A percentile compares a stretch with the other conserved stretches of the same genome.
These are phyloP conservation scores for Hyphantria cunea DNA, from an alignment of 1,140 invertebrate species.

Conservation along the genomic window DNA sequence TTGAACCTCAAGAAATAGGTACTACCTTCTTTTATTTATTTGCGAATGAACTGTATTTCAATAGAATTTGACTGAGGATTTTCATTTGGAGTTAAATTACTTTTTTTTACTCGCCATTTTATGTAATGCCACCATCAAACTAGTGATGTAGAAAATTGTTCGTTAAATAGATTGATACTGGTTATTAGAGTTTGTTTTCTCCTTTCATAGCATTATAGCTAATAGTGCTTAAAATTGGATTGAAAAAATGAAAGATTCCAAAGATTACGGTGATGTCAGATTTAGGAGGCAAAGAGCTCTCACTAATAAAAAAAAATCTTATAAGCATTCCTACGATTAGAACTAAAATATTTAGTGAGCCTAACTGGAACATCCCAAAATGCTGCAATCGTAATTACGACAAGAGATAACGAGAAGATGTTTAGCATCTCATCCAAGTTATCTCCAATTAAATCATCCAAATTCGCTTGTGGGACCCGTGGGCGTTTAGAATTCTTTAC, in stretches of 20 bases:
- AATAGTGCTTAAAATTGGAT: background rate
- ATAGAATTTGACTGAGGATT: background rate
- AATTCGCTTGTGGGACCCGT: slow-evolving; percentile 1
- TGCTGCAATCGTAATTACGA: background rate
- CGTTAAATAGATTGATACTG: slow-evolving; percentile 25
- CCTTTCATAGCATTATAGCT: background rate
- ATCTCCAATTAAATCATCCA: slow-evolving; percentile 13
- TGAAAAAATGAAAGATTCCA: too few relatives aligned
- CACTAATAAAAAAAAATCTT: too few relatives aligned
- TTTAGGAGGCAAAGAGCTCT: too few relatives aligned
- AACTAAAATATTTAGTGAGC: too few relatives aligned
- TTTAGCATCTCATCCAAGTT: slow-evolving; percentile 7
- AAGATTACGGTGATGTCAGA: too few relatives aligned
- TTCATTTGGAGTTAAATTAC: background rate
- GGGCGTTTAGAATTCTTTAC: slow-evolving; percentile 34
- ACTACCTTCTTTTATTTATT: too few relatives aligned
- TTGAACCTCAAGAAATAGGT: too few relatives aligned
- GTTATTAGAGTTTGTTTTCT: background rate
- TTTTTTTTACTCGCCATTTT: background rate
- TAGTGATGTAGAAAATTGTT: slow-evolving; percentile 35
- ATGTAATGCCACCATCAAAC: background rate
- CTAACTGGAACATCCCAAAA: too few relatives aligned
- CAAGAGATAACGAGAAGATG: background rate
- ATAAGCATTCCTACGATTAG: too few relatives aligned
- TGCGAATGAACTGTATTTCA: background rate